Evolutionary conservation across 2,888 invertebrate species (phyloP).

Genomic region (Drosophila cognata): DNA sequence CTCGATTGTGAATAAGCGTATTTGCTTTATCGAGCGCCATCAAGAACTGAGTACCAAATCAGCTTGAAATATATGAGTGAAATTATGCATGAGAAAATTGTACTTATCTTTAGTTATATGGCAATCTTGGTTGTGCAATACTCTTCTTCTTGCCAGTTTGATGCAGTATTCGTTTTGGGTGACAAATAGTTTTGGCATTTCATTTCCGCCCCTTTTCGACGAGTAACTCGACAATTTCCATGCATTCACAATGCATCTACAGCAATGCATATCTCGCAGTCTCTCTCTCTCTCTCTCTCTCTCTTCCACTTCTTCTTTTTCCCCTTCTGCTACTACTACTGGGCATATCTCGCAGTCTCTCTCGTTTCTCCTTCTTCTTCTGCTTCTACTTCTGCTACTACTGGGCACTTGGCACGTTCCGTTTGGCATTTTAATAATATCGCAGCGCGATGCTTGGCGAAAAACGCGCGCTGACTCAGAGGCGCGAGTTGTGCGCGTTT

Average conservation of each 20-base stretch:
- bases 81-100: background rate
- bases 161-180: conserved; percentile 22
- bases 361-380: background rate
- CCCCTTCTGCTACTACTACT: background rate
- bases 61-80: background rate
- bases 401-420: conserved; percentile 56
- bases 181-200: conserved; percentile 57
- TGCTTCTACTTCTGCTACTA: background rate
- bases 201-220: conserved; percentile 1
- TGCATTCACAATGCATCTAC: conserved; percentile 18
- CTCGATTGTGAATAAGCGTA: background rate
- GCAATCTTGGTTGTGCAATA: background rate
- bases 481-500: conserved; percentile 46
- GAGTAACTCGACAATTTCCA: conserved; percentile 32
- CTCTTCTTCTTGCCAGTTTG: conserved; percentile 14
- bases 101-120: background rate
- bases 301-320: background rate
- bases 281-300: background rate
- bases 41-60: background rate
- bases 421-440: conserved; percentile 56
- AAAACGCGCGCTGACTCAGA: conserved; percentile 57
- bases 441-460: conserved; percentile 14
- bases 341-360: conserved; percentile 15
- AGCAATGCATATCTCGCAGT: background rate
- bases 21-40: background rate